Percentiles rank a stretch among this genome's conserved stretches.
phyloP scores from a whole-genome alignment of 2,888 invertebrate species.

The Ptychoptera albimana region DNA sequence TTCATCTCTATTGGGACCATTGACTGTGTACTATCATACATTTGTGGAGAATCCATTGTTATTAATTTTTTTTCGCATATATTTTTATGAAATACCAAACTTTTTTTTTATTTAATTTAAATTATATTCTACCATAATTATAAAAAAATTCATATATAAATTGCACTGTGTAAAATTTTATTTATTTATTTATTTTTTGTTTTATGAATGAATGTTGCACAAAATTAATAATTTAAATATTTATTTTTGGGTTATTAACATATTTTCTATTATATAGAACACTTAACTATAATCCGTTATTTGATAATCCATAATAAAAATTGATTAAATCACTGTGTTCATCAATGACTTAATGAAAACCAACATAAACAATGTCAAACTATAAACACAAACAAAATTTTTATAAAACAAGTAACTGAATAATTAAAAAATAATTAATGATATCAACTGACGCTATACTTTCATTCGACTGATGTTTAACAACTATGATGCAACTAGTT shows the following conservation, averaged over 20 bases:
- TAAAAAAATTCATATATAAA: too few relatives aligned
- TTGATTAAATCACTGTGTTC: not conserved
- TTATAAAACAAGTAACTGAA: too few relatives aligned
- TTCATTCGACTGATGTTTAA: slow-evolving; percentile 31
- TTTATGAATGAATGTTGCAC: not conserved
- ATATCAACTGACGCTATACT: slow-evolving; percentile 15
- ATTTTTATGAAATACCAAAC: too few relatives aligned
- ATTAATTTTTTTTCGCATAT: not conserved
- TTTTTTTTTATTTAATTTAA: too few relatives aligned
- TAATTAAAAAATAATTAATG: not conserved
- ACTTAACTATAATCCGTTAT: not conserved
- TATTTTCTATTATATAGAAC: too few relatives aligned
- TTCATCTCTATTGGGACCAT: slow-evolving; percentile 30
- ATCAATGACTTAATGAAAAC: not conserved
- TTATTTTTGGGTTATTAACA: too few relatives aligned
- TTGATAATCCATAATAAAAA: not conserved
- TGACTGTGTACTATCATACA: slow-evolving; percentile 32
- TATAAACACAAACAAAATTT: too few relatives aligned
- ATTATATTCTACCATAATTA: too few relatives aligned
- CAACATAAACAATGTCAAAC: too few relatives aligned
- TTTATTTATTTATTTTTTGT: too few relatives aligned
- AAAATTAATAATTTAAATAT: too few relatives aligned
- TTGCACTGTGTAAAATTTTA: too few relatives aligned
- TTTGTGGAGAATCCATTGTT: slow-evolving; percentile 33
- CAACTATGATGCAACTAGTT: slow-evolving; percentile 33